phyloP scores from a whole-genome alignment of 64 coral and sea anemone species.

The Acropora tenuis region DNA sequence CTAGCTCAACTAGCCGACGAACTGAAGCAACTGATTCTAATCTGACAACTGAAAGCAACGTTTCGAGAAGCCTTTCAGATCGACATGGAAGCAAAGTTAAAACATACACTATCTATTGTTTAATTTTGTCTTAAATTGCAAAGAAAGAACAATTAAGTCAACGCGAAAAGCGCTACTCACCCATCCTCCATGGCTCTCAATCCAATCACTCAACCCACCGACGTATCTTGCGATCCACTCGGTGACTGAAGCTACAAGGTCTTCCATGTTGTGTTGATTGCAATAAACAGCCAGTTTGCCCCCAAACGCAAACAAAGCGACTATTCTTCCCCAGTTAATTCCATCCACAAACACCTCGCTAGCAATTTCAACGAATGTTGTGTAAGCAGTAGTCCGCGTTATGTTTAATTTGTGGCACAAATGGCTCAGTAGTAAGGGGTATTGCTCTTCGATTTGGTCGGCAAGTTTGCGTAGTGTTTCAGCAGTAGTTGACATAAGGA shows the following conservation, averaged over 20 bases:
- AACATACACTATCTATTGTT: neutral
- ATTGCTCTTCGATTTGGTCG: slow-evolving; percentile 92
- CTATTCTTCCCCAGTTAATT: slow-evolving; percentile 98
- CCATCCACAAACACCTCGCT: slow-evolving; percentile 96
- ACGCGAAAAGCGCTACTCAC: slow-evolving; percentile 64
- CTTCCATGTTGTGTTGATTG: slow-evolving; percentile 90
- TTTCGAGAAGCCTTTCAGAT: no score
- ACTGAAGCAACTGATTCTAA: no score
- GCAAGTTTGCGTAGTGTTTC: slow-evolving; percentile 95
- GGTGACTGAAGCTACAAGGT: slow-evolving; percentile 78
- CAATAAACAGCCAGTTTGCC: slow-evolving; percentile 93
- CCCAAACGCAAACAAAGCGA: slow-evolving; percentile 95
- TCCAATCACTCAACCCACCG: slow-evolving; percentile 82
- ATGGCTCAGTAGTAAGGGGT: slow-evolving; percentile 84
- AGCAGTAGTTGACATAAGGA: slow-evolving; percentile 77
- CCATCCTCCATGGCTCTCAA: slow-evolving; percentile 97
- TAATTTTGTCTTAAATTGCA: neutral
- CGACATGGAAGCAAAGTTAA: no score
- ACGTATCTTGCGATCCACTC: slow-evolving; percentile 89
- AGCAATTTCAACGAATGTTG: slow-evolving; percentile 92
- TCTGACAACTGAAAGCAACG: no score
- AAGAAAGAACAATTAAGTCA: slow-evolving; percentile 3
- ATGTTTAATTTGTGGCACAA: slow-evolving; percentile 93
- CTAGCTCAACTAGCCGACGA: no score
- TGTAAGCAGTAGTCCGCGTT: slow-evolving; percentile 81